Evolutionary conservation across 2,797 vertebrate genomes (phyloP), one percentile per base, ranked within the genome.

Genomic region (Limnodromus scolopaceus): DNA sequence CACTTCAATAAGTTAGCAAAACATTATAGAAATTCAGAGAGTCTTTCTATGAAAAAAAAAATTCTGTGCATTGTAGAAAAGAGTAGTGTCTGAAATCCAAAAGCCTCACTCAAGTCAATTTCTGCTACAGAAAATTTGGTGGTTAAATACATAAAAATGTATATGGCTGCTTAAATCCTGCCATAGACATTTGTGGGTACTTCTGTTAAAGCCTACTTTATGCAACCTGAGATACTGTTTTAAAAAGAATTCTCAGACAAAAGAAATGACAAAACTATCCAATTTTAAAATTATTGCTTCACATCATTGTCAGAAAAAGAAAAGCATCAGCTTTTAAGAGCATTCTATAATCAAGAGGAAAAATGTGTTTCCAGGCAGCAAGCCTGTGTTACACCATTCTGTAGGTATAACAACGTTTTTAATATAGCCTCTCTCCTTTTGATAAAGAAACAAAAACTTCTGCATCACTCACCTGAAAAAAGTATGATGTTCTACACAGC

Each of bases 401-500:
- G 28, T 9, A 68, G 20, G 4, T 53, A 17, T 8, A 68, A 34
- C 2, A 81, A 68, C 6, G 41, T 46, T 79, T 41, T 64, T 20
- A 77, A 19, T 23, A 8, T 1, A 30, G 16, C 7, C 17, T 43
- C 28, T 39, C 24, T 71, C 63, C 51, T 71, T 69, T 71, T 51
- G 13, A 41, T 30, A 38, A 64, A 1, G 41, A 91, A 96, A 70
- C 6, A 12, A 43, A 41, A 74, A 14, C 18, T 70, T 87, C 64
- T 80, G 15, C 41, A 38, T 51, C 20, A 92, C 97, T 63, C 88
- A 99, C 98, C 99, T 99, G 98, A 99, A 99, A 97, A 99, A 99
- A 0, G 98, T 99, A 66, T 99, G 99, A 92, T 99, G 98, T 55
- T 99, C 99, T 38, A 99, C 98, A 66, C 99, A 99, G 91, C 99